Evolutionary conservation across 2,797 vertebrate species (phyloP).

Genomic region (Lepus oiostolus): DNA sequence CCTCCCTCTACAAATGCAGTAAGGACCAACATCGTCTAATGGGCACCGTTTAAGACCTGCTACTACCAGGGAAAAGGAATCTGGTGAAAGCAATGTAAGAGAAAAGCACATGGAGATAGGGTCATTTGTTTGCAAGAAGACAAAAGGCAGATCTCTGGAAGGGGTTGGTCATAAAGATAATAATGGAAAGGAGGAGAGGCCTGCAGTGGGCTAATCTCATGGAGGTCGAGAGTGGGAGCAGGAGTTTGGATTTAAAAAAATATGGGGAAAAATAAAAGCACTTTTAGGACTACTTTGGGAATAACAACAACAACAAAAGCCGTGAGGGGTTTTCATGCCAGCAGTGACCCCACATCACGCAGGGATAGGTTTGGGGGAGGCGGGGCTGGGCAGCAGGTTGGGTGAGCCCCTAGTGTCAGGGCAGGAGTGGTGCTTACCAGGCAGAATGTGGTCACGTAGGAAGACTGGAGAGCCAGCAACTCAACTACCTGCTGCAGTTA

Average conservation of each 20-base stretch:
- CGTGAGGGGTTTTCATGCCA: neutral
- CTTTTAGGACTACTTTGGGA: no score
- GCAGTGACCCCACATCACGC: neutral
- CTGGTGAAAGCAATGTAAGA: neutral
- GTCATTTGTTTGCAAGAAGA: constrained; percentile 9
- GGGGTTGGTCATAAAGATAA: neutral
- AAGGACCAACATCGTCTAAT: neutral
- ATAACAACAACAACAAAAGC: no score
- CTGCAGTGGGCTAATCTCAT: neutral
- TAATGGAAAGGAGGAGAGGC: neutral
- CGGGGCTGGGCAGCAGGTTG: neutral
- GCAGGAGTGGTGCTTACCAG: neutral
- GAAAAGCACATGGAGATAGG: neutral
- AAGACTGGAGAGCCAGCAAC: neutral
- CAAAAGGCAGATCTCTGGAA: neutral
- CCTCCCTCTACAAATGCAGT: neutral
- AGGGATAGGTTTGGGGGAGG: neutral
- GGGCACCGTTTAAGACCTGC: neutral
- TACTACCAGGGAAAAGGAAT: neutral
- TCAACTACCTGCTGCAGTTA: neutral
- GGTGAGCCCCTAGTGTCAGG: neutral
- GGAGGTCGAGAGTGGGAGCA: neutral
- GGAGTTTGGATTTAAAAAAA: no score
- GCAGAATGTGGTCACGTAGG: neutral
- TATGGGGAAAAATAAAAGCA: no score